A percentile compares a stretch with the other conserved stretches of the same genome.
These are phyloP conservation scores for Arge pagana DNA, from an alignment of 2,888 invertebrate species.

Conservation along the genomic window DNA sequence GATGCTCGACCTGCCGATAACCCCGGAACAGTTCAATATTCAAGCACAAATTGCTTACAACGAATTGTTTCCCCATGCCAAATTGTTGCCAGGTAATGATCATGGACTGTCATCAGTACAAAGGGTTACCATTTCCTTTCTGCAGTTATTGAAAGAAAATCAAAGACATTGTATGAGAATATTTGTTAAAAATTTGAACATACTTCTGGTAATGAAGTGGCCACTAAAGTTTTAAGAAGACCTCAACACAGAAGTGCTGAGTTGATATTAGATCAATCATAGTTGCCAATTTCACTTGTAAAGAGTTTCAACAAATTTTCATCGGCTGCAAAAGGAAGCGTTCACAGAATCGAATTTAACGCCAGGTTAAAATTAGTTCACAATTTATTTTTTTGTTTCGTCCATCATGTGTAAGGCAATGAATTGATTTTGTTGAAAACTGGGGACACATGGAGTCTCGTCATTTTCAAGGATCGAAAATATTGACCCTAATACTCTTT, in stretches of 20 bases:
- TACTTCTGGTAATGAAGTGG: slow-evolving; percentile 77
- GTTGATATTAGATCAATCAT: slow-evolving; percentile 46
- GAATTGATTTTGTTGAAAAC: too few relatives aligned
- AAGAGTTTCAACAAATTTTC: slow-evolving; percentile 45
- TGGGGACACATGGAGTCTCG: too few relatives aligned
- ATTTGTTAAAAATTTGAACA: slow-evolving; percentile 76
- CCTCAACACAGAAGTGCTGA: slow-evolving; percentile 61
- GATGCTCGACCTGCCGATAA: slow-evolving; percentile 65
- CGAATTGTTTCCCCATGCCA: slow-evolving; percentile 43
- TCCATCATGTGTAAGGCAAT: too few relatives aligned
- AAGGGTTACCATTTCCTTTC: slow-evolving; percentile 34
- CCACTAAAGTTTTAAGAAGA: slow-evolving; percentile 77
- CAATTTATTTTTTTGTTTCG: too few relatives aligned
- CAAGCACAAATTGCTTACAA: slow-evolving; percentile 45
- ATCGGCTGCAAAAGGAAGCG: slow-evolving; percentile 46
- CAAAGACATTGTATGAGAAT: slow-evolving; percentile 73
- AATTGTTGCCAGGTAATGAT: slow-evolving; percentile 49
- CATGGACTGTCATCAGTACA: background rate
- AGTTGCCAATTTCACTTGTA: slow-evolving; percentile 46
- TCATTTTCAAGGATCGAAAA: too few relatives aligned
- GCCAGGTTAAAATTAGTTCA: too few relatives aligned
- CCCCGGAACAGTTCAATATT: slow-evolving; percentile 64
- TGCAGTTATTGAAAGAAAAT: slow-evolving; percentile 82
- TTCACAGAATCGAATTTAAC: slow-evolving; percentile 50
- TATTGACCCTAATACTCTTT: too few relatives aligned